These are phyloP conservation scores for Pheosia gnoma DNA, from an alignment of 2,888 invertebrate species.

Conservation along the genomic window DNA sequence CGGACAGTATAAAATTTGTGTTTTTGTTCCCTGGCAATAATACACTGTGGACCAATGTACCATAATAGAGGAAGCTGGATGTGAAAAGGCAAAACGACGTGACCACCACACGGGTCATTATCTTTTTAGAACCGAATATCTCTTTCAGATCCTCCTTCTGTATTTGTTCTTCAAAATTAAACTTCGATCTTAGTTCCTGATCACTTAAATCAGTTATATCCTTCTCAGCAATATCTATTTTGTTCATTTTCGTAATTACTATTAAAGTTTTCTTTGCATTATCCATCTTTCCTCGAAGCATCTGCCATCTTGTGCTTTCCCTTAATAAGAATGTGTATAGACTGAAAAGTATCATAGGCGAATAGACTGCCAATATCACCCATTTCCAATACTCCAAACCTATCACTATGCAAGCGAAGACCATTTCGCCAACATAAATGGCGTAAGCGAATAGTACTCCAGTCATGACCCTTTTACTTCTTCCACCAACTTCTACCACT, in stretches of 20 bases:
- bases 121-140: constrained; percentile 63
- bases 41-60: constrained; percentile 62
- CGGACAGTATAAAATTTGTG: constrained; percentile 62
- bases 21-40: constrained; percentile 71
- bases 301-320: constrained; percentile 72
- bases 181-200: constrained; percentile 54
- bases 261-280: constrained; percentile 61
- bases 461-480: constrained; percentile 63
- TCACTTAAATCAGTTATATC: constrained; percentile 59
- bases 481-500: constrained; percentile 73
- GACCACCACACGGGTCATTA: constrained; percentile 61
- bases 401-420: constrained; percentile 65
- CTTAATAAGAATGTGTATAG: constrained; percentile 52
- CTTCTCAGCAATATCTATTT: constrained; percentile 47
- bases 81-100: constrained; percentile 66
- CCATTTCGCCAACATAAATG: constrained; percentile 65
- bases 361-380: constrained; percentile 57
- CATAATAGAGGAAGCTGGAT: constrained; percentile 69
- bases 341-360: constrained; percentile 59
- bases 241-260: constrained; percentile 55
- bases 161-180: constrained; percentile 59
- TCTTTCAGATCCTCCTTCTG: constrained; percentile 60
- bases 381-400: constrained; percentile 65
- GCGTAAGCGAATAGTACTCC: constrained; percentile 69
- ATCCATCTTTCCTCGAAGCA: constrained; percentile 58